Percentiles rank a stretch among this genome's conserved stretches.
These are phyloP conservation scores for Cheilosia vernalis DNA, from an alignment of 2,888 invertebrate species.

Conservation along the genomic window DNA sequence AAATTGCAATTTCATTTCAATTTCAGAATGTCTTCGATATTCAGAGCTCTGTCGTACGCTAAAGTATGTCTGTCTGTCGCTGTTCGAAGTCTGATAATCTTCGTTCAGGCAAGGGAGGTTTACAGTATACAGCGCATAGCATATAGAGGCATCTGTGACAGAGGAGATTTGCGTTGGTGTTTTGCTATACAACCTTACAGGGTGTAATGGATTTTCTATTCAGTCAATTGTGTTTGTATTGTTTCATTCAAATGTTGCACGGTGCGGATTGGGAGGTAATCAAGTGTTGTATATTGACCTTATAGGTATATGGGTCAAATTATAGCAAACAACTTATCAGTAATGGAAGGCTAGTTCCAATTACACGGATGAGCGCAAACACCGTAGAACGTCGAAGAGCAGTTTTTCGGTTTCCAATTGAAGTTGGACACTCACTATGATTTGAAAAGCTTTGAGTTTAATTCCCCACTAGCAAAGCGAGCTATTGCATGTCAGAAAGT, in stretches of 20 bases:
- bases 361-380: too few species aligned
- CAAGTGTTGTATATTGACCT: too few species aligned
- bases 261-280: too few species aligned
- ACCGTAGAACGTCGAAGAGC: too few species aligned
- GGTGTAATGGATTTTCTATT: slow-evolving; percentile 48
- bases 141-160: slow-evolving; percentile 45
- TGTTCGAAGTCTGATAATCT: slow-evolving; percentile 69
- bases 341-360: too few species aligned
- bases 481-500: too few species aligned
- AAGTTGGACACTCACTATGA: too few species aligned
- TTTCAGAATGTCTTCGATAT: slow-evolving; percentile 69
- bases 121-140: slow-evolving; percentile 3
- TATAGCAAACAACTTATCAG: too few species aligned
- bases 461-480: too few species aligned
- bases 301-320: too few species aligned
- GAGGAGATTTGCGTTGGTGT: slow-evolving; percentile 55
- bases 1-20: slow-evolving; percentile 74
- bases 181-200: slow-evolving; percentile 38
- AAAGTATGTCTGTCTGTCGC: slow-evolving; percentile 53
- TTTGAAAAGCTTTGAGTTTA: too few species aligned
- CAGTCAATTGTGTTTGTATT: slow-evolving; percentile 6
- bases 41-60: slow-evolving; percentile 55
- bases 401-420: too few species aligned
- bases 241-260: neutral
- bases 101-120: slow-evolving; percentile 40